Base-by-base conservation (phyloP, 2,888 invertebrate species). In the Latrodectus elegans region DNA sequence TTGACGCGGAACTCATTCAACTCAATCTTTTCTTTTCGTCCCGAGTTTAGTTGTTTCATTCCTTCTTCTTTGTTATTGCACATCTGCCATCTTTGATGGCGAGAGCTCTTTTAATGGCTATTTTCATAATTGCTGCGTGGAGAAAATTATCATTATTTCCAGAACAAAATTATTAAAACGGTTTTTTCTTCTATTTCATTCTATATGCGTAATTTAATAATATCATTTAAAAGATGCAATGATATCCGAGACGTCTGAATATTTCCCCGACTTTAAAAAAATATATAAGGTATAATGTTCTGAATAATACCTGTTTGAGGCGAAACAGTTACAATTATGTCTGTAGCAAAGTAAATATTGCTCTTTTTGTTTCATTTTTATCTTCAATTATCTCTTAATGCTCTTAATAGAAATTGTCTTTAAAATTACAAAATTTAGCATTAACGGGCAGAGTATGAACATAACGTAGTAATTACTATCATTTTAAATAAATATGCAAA, bases 121-220 rank as follows among this genome's bases (percentile, higher is more conserved):
- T 26, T 55, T n/a, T 38, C 51, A 49, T 64, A 76, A 76, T 65
- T 38, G 67, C 67, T 17, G 22, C n/a, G 22, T 17, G 53, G 17
- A n/a, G 51, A 51, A n/a, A 81, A 74, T 74, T 67, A 73, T 81
- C 81, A 81, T 81, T 81, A 81, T 10, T 52, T 81, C 67, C 17
- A 67, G 22, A 74, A 73, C 60, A 52, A 26, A 64, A 15, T 53
- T 76, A 76, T 67, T 65, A 80, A 72, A 80, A 72, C 64, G 51
- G 53, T 65, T 64, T 49, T 80, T 80, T 71, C 17, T 72, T 15
- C 71, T 8, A n/a, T 15, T 60, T 60, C 71, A 6, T 12, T 15
- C n/a, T 60, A n/a, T 60, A 12, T 60, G 60, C 6, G n/a, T n/a
- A 60, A 60, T 60, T 60, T 60, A 60, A 60, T 11, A 60, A 60